A percentile compares a stretch with the other conserved stretches of the same genome.
Evolutionary conservation across 2,888 invertebrate genomes (phyloP).

Genomic region (Callimorpha dominula): DNA sequence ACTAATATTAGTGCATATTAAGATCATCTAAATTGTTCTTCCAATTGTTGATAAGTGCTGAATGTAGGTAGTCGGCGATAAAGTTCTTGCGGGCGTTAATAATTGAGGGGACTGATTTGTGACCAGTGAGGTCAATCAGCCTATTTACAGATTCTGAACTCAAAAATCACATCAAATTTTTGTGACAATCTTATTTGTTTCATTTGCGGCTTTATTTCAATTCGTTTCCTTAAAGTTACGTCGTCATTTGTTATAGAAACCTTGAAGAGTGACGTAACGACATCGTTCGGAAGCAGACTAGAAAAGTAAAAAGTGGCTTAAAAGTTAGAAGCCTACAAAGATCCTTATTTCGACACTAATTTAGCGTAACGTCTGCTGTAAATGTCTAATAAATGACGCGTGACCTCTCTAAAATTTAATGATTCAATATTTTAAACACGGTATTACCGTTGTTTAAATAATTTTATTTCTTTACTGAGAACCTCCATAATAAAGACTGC

Average conservation of each 20-base stretch:
- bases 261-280: neutral
- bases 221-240: neutral
- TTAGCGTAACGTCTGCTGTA: neutral
- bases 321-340: neutral
- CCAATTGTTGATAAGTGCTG: neutral
- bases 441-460: no score
- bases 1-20: neutral
- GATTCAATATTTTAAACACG: neutral
- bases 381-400: neutral
- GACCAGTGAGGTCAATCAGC: neutral
- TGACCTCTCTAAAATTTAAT: neutral
- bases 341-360: neutral
- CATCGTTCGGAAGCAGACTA: neutral
- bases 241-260: neutral
- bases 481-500: neutral
- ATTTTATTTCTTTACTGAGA: neutral
- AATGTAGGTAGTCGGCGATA: neutral
- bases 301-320: neutral
- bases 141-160: conserved; percentile 3
- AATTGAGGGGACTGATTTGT: neutral
- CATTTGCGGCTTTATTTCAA: no score
- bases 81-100: conserved; percentile 1
- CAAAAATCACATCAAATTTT: neutral
- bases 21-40: neutral
- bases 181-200: neutral